Base-by-base conservation (phyloP, 2,888 invertebrate species). In the Synanthedon andrenaeformis region DNA sequence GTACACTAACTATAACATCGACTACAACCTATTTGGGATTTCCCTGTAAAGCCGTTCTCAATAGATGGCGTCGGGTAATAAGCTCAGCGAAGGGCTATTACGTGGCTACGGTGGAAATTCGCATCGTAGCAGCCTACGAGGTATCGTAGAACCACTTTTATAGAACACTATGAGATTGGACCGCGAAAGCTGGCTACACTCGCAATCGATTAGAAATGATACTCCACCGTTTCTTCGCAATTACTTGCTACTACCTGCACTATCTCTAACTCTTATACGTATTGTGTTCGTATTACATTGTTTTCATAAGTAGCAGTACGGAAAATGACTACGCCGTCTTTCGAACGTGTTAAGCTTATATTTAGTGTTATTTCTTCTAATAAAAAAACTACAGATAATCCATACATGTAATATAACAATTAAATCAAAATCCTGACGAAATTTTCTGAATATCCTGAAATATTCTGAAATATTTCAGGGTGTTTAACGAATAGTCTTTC, bases 51-150 rank as follows among this genome's bases (percentile, higher is more conserved):
- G 85, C 86, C 85, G 76, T 74, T 76, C 80, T 86, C 87, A 85
- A 87, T 86, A 80, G 85, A 81, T 82, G 79, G 82, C 77, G 81
- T 70, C 76, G 70, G 70, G 79, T 85, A 86, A 86, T 86, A 86
- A 85, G 85, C 86, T 82, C 79, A 71, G 69, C 76, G 80, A 82
- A 79, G 79, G 84, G 76, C 85, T 85, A 86, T 86, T 86, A 86
- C 75, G 69, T 64, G 64, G 66, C 69, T 76, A 66, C 70, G 72
- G 64, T 77, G 77, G 77, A 83, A 79, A 82, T 81, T 82, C 82
- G 76, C 78, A 79, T 76, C 74, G 72, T 59, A 64, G 69, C 61
- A 70, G 70, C 72, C 74, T 76, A 72, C 65, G 59, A 63, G 65
- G 72, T 76, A 79, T 79, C 74, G 70, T 66, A 53, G 69, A 70